phyloP scores from a whole-genome alignment of 2,797 vertebrate genomes.

The Melanogrammus aeglefinus region DNA sequence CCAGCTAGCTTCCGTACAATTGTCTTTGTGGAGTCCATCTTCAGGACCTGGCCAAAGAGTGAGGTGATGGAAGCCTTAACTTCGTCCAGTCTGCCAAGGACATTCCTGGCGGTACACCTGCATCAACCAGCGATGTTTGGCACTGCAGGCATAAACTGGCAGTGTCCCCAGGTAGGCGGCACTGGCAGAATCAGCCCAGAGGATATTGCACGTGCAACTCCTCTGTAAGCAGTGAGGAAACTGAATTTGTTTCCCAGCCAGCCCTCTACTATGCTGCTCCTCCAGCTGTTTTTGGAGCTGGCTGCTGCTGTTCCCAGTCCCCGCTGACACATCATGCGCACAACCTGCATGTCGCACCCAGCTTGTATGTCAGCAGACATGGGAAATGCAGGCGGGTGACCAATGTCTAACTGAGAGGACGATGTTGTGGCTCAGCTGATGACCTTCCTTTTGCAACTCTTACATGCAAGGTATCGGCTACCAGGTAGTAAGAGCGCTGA shows the following conservation, averaged over 20 bases:
- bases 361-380: constrained; percentile 7
- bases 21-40: not conserved
- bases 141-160: constrained; percentile 12
- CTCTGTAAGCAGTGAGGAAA: not conserved
- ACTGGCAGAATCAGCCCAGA: not conserved
- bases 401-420: constrained; percentile 1
- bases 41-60: not conserved
- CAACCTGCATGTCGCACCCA: constrained; percentile 14
- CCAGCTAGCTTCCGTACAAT: constrained; percentile 4
- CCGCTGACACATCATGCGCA: not conserved
- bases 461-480: too few relatives aligned
- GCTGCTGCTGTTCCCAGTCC: constrained; percentile 19
- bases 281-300: constrained; percentile 11
- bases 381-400: constrained; percentile 17
- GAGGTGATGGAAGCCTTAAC: not conserved
- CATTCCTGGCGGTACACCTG: constrained; percentile 25
- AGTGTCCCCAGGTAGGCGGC: not conserved
- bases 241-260: not conserved
- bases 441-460: too few relatives aligned
- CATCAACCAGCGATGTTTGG: constrained; percentile 32
- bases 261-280: constrained; percentile 11
- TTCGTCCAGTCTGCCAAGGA: constrained; percentile 2
- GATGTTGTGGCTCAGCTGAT: too few relatives aligned
- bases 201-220: not conserved
- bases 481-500: too few relatives aligned